Evolutionary conservation across 2,797 vertebrate genomes (phyloP).

Genomic region (Artibeus lituratus): DNA sequence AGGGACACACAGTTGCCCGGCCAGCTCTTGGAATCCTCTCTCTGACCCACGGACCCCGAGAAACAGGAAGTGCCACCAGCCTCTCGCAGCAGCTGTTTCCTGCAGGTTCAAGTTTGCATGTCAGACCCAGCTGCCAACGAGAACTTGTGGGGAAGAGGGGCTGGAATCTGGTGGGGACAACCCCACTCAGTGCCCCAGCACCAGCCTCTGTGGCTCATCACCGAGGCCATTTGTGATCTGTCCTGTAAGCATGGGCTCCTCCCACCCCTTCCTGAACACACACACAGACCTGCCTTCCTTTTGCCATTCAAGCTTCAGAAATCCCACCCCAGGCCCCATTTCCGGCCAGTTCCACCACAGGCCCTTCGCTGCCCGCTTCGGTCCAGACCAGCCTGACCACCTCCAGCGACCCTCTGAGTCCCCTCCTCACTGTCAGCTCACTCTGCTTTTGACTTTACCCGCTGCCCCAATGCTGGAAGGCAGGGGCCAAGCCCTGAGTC

Average conservation of each 20-base stretch:
- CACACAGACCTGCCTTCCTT: background rate
- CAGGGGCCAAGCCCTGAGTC: background rate
- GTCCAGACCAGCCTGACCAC: background rate
- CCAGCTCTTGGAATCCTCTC: fast-evolving
- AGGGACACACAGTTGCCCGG: background rate
- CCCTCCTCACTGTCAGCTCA: too few relatives aligned
- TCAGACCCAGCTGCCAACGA: background rate
- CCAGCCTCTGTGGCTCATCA: background rate
- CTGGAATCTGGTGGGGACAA: background rate
- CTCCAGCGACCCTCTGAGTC: fast-evolving
- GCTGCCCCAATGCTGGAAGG: background rate
- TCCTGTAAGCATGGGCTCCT: background rate
- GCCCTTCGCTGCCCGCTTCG: background rate
- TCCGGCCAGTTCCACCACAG: fast-evolving
- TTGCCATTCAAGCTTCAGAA: background rate
- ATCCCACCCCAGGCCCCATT: background rate
- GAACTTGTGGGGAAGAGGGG: background rate
- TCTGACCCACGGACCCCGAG: background rate
- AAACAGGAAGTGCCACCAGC: conserved; percentile 30
- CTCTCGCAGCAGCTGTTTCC: background rate
- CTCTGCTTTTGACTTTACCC: background rate
- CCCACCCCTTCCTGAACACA: too few relatives aligned
- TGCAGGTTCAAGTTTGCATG: fast-evolving
- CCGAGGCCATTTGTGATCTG: too few relatives aligned
- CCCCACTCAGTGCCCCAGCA: background rate